phyloP scores from a whole-genome alignment of 2,797 vertebrate genomes.

The Aselliscus stoliczkanus region DNA sequence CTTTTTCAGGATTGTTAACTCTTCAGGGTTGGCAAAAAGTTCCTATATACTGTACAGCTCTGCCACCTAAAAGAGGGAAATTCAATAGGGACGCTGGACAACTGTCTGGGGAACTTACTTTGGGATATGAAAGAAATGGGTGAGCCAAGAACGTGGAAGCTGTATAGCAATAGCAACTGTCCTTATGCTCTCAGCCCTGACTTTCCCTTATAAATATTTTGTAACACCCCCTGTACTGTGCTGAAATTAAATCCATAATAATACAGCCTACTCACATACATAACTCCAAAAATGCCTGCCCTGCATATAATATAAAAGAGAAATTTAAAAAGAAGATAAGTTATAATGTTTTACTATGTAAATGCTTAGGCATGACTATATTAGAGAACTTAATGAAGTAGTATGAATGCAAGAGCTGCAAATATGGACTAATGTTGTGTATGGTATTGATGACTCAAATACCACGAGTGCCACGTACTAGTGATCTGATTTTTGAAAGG shows the following conservation, averaged over 20 bases:
- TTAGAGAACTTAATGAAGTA: not conserved
- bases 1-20: conserved; percentile 16
- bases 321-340: not conserved
- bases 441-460: not conserved
- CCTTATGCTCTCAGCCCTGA: not conserved
- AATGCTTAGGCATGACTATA: not conserved
- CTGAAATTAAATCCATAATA: not conserved
- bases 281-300: not conserved
- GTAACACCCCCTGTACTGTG: not conserved
- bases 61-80: not conserved
- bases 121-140: not conserved
- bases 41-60: not conserved
- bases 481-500: conserved; percentile 28
- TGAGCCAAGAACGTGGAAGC: not conserved
- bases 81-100: not conserved
- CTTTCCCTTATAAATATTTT: not conserved
- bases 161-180: not conserved
- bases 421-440: not conserved
- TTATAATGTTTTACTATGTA: not conserved
- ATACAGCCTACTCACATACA: not conserved
- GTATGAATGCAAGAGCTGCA: not conserved
- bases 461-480: not conserved
- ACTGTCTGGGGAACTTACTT: not conserved
- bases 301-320: not conserved
- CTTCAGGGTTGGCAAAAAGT: not conserved